Percentiles rank a stretch among this genome's conserved stretches.
Evolutionary conservation across 2,797 vertebrate genomes (phyloP).

Genomic region (Sebastes kiyomatsui): DNA sequence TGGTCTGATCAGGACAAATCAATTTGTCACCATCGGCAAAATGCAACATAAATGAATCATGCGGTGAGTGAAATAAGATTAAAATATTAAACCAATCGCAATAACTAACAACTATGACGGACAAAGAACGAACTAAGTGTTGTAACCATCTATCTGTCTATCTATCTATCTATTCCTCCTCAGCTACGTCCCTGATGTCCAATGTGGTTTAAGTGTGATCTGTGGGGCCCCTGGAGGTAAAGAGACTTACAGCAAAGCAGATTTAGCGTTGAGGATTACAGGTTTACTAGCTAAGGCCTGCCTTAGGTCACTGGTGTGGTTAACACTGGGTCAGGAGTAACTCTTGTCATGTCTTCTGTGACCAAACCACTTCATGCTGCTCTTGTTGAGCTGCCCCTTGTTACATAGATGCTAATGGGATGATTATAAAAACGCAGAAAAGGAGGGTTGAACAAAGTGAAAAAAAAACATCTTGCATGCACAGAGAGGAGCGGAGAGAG

Average conservation of each 20-base stretch:
- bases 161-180: too few relatives aligned
- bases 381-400: not conserved
- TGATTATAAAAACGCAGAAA: not conserved
- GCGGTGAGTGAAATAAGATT: not conserved
- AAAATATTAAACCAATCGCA: not conserved
- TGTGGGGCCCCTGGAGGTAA: conserved; percentile 76
- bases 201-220: conserved; percentile 3
- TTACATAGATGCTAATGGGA: not conserved
- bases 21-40: not conserved
- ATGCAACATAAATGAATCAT: not conserved
- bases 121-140: not conserved
- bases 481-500: not conserved
- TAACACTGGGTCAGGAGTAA: conserved; percentile 52
- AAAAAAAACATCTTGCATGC: conserved; percentile 14
- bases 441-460: not conserved
- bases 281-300: conserved; percentile 66
- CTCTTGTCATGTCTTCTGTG: conserved; percentile 7
- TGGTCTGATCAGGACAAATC: not conserved
- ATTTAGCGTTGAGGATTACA: conserved; percentile 86
- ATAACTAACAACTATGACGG: not conserved
- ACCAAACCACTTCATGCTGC: conserved; percentile 16
- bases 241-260: conserved; percentile 82
- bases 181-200: too few relatives aligned
- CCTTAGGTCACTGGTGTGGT: conserved; percentile 63
- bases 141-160: too few relatives aligned